phyloP scores from a whole-genome alignment of 2,797 vertebrate genomes.

The Parauchenoglanis ngamensis region DNA sequence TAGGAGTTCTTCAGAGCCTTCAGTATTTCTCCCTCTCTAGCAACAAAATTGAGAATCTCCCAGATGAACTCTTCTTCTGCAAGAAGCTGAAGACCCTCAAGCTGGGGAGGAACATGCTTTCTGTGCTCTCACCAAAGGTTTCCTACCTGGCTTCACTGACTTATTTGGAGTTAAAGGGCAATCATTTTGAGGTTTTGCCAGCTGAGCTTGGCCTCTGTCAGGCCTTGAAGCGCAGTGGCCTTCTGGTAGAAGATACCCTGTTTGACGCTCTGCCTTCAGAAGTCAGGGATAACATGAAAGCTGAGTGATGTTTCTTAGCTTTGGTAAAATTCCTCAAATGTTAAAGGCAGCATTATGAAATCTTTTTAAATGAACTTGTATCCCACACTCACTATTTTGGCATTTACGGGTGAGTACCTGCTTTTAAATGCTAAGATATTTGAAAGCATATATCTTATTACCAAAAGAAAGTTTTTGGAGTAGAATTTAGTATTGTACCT shows the following conservation, averaged over 20 bases:
- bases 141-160: constrained; percentile 87
- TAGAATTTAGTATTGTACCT: constrained; percentile 14
- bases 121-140: constrained; percentile 93
- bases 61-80: constrained; percentile 98
- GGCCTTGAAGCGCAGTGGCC: constrained; percentile 84
- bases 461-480: neutral
- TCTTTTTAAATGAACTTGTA: constrained; percentile 48
- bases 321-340: constrained; percentile 60
- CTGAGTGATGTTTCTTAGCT: constrained; percentile 78
- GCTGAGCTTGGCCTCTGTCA: constrained; percentile 88
- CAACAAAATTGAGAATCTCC: constrained; percentile 96
- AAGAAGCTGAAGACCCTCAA: constrained; percentile 97
- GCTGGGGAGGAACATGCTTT: constrained; percentile 92
- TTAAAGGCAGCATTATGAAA: constrained; percentile 5
- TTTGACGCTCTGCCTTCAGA: constrained; percentile 97
- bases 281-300: constrained; percentile 93
- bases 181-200: constrained; percentile 94
- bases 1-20: constrained; percentile 96
- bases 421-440: constrained; percentile 46
- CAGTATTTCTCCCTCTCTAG: constrained; percentile 93
- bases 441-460: constrained; percentile 21
- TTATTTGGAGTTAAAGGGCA: constrained; percentile 92
- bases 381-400: constrained; percentile 49
- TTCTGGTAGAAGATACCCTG: constrained; percentile 89
- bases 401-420: constrained; percentile 54